Conservation (phyloP, 2,888 invertebrate genomes). For the Epinotia bilunana region DNA sequence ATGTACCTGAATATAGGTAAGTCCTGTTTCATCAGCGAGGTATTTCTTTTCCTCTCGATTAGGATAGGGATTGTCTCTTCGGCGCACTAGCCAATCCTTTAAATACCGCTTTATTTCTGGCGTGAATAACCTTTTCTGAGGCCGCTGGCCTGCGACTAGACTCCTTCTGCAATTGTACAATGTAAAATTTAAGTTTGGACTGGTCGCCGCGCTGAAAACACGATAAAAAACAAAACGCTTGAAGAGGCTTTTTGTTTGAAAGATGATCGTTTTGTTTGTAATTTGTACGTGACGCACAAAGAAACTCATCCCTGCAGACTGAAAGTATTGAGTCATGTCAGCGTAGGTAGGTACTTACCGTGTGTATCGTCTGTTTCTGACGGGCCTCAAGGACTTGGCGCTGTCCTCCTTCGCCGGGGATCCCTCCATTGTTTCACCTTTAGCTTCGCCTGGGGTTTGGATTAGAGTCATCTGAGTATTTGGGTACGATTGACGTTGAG, state of each 20-base stretch:
- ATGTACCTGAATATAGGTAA: conserved; percentile 90
- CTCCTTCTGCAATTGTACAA: conserved; percentile 75
- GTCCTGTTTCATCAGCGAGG: conserved; percentile 88
- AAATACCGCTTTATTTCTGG: conserved; percentile 91
- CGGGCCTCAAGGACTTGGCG: conserved; percentile 85
- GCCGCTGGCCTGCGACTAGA: conserved; percentile 85
- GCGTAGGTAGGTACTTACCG: conserved; percentile 84
- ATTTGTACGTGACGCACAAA: conserved; percentile 75
- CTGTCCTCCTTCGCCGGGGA: conserved; percentile 71
- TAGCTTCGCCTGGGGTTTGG: conserved; percentile 61
- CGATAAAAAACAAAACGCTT: conserved; percentile 12
- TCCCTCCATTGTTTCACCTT: conserved; percentile 67
- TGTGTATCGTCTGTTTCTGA: conserved; percentile 89
- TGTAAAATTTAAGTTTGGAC: background rate
- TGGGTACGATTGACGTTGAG: conserved; percentile 30
- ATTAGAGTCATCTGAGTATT: conserved; percentile 73
- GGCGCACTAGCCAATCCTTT: conserved; percentile 90
- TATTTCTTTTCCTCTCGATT: conserved; percentile 90
- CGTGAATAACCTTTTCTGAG: conserved; percentile 89
- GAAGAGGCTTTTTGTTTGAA: conserved; percentile 54
- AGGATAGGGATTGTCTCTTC: conserved; percentile 91
- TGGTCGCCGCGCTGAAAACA: conserved; percentile 5
- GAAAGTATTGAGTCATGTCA: conserved; percentile 75
- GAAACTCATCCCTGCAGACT: conserved; percentile 68
- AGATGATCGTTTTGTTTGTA: conserved; percentile 51